A percentile compares a stretch with the other conserved stretches of the same genome.
Evolutionary conservation across 2,113 vertebrate genomes (phyloP).

Genomic region (Anguilla japonica): DNA sequence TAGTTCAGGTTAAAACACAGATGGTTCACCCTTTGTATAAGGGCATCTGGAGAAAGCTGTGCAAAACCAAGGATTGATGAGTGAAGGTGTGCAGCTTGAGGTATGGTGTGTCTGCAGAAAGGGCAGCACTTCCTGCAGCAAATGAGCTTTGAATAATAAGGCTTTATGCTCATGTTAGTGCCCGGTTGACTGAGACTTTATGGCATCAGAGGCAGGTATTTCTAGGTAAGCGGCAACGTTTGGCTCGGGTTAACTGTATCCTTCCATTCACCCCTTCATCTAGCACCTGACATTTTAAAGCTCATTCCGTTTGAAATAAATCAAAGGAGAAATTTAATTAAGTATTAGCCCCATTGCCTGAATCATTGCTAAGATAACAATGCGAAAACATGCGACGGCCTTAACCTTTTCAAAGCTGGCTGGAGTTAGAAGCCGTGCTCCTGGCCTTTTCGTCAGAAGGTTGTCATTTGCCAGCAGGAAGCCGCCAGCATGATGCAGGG

Average conservation of each 20-base stretch:
- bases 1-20: not conserved
- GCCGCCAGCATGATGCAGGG: constrained; percentile 7
- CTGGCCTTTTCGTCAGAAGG: constrained; percentile 28
- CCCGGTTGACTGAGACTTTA: not conserved
- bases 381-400: constrained; percentile 12
- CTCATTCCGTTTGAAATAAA: not conserved
- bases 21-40: not conserved
- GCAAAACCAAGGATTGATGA: not conserved
- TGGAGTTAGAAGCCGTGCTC: constrained; percentile 20
- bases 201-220: not conserved
- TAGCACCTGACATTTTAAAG: not conserved
- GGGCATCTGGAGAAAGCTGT: not conserved
- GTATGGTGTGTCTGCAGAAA: not conserved
- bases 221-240: not conserved
- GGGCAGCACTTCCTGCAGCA: not conserved
- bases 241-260: not conserved
- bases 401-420: constrained; percentile 28
- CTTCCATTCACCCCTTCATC: not conserved
- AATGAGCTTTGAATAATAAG: not conserved
- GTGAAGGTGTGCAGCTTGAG: not conserved
- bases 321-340: not conserved
- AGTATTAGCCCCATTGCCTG: not conserved
- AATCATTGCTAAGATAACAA: constrained; percentile 8
- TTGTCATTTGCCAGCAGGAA: constrained; percentile 21
- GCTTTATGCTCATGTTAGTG: not conserved